Evolutionary conservation across 2,113 vertebrate species (phyloP), one percentile per base, ranked within the genome.

Genomic region (Percina caprodes): DNA sequence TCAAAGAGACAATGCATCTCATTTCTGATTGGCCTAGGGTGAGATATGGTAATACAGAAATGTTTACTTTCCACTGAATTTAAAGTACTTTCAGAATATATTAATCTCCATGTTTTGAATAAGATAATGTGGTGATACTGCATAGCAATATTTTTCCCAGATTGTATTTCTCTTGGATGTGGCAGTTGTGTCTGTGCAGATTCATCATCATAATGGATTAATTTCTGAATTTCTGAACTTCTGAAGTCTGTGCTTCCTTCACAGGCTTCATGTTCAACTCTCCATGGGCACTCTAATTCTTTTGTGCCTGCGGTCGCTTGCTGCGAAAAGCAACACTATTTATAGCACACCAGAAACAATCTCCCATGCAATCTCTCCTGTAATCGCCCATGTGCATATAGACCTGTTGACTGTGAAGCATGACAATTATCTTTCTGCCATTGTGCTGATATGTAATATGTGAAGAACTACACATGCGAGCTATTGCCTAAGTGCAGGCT

Each of bases 361-460:
- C 2, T 2, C 11, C 21, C 26, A 2, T 61, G 33, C 10, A 33
- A 59, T 65, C 2, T 2, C 3, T 26, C 26, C 6, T 61, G 35
- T n/a, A 15, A 74, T 69, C 15, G 67, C 8, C 14, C 21, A 19
- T n/a, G 0, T 4, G 4, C 49, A 67, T 11, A 58, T 35, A 26
- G 8, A 45, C 51, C 62, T 42, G 23, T 1, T 68, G 69, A 74
- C 30, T 39, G 5, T 51, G 21, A 60, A 26, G 21, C 18, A 18
- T 69, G n/a, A 55, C 69, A 55, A 30, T 77, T 77, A 76, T 72
- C 18, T 35, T 55, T 19, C 26, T 56, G 21, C 54, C 4, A 46
- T 21, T 58, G 5, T 56, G 5, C 21, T 45, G 46, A 51, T 84
- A 13, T 42, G 30, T 30, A 4, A 74, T 33, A 39, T 46, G 16